Evolutionary conservation across 1,140 invertebrate species (phyloP), one percentile per base, ranked within the genome.

Genomic region (Atta texana): DNA sequence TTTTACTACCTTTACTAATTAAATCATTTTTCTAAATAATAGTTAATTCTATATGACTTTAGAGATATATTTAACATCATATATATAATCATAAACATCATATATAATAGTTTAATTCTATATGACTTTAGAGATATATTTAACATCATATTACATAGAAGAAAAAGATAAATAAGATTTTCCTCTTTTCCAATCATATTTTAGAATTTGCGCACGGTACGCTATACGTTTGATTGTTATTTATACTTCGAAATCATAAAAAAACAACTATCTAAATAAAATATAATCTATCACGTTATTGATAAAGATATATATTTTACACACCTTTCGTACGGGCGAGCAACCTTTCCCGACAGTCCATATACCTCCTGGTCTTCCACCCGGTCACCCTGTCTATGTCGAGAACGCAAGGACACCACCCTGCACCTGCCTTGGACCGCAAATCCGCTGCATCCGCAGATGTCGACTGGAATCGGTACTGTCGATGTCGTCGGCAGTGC

Each of bases 301-400:
- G 39, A 44, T 55, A 72, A 28, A 10, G 12, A 44, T 16, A 16
- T 8, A 12, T 81, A 16, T 7, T 21, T 12, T 39, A 75, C 39
- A 12, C 69, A 91, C 89, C 89, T 91, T 89, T 69, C 49, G 5
- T 78, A 77, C 66, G 34, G 18, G 31, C 61, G 49, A 10, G 55
- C 14, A 16, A 14, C 31, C 59, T 31, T 77, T 55, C 75, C 53
- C 59, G 63, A n/a, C 14, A 72, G 82, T 86, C 68, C 82, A 90
- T 88, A 90, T 63, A 91, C 87, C 18, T 77, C 16, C n/a, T 72
- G 14, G 21, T 53, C 74, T 64, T 61, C 53, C 31, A 6, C 31
- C 2, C 16, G 14, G 7, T 34, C n/a, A 55, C 18, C 12, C 71
- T 28, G 55, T 31, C 8, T 18, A 59, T 24, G 24, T 78, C 51